phyloP scores from a whole-genome alignment of 2,113 vertebrate species.

The Chlamydotis undulata region DNA sequence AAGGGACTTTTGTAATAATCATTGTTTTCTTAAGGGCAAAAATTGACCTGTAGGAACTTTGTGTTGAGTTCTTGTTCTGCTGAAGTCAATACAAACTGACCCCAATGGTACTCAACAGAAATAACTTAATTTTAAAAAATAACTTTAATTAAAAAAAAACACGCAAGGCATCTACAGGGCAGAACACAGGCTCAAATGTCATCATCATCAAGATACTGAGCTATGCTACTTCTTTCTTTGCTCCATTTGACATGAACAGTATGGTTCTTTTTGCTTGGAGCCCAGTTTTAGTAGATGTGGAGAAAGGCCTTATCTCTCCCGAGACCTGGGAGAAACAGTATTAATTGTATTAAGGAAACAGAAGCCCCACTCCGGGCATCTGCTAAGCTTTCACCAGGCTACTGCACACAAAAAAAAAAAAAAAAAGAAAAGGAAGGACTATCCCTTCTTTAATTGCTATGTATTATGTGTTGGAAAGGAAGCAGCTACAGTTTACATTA shows the following conservation, averaged over 20 bases:
- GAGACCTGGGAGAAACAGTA: background rate
- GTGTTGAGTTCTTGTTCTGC: background rate
- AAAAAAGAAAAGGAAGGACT: background rate
- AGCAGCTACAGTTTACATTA: background rate
- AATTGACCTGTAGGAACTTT: background rate
- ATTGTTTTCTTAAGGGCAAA: background rate
- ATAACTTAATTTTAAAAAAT: background rate
- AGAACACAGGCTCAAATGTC: background rate
- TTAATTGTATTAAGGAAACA: background rate
- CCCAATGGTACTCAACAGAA: background rate
- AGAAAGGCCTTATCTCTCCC: background rate
- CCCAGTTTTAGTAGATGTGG: background rate
- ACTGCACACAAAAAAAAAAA: too few species aligned
- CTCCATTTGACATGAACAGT: background rate
- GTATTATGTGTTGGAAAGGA: background rate
- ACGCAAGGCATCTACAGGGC: background rate
- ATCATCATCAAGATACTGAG: background rate
- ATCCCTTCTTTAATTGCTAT: background rate
- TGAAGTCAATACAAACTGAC: background rate
- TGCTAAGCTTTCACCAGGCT: background rate
- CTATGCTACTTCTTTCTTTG: background rate
- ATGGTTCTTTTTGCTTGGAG: background rate
- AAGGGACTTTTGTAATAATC: background rate
- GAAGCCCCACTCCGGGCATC: background rate
- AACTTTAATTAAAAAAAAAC: background rate